Base-by-base conservation (phyloP, 2,888 invertebrate genomes). In the Acheta domesticus region DNA sequence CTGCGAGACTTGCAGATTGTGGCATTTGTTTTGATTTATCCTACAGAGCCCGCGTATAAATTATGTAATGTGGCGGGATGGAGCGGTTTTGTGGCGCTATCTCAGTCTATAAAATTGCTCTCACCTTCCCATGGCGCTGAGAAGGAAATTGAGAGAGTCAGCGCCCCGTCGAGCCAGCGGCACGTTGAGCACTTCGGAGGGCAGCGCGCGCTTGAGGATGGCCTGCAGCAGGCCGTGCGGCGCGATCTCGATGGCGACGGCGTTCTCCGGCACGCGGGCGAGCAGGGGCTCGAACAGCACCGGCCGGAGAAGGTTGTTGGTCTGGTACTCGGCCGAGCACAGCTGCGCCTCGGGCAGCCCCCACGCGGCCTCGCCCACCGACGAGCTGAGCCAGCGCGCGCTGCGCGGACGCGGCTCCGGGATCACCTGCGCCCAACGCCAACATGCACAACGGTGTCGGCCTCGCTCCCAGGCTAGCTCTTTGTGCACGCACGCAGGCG, bases 151-250 rank as follows among this genome's bases (percentile, higher is more conserved):
- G 16, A 62, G 62, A 8, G 62, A 62, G 62, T 62, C 62, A 14
- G 62, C 14, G 14, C 62, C 62, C n/a, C 62, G 62, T n/a, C n/a
- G 14, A 2, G 62, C n/a, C n/a, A 62, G 5, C 14, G 62, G 62
- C 62, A 62, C 62, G n/a, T 62, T 62, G 62, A 0, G 95, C 93
- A 75, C 95, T 89, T 82, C 93, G n/a, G n/a, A n/a, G n/a, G n/a
- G n/a, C n/a, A n/a, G n/a, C n/a, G n/a, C n/a, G n/a, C n/a, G n/a
- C n/a, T n/a, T n/a, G n/a, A n/a, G n/a, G n/a, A n/a, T n/a, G n/a
- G 92, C 94, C 85, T 96, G 96, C 62, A 97, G 90, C 0, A 97
- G 89, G 12, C 95, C 94, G 84, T 97, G 97, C 0, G 97, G 97
- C 0, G 97, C 96, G 79, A 97, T 92, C 87, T 97, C 97, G 82